A percentile compares a stretch with the other conserved stretches of the same genome.
These are phyloP conservation scores for Tragulus kanchil DNA, from an alignment of 2,113 vertebrate genomes.

Conservation along the genomic window DNA sequence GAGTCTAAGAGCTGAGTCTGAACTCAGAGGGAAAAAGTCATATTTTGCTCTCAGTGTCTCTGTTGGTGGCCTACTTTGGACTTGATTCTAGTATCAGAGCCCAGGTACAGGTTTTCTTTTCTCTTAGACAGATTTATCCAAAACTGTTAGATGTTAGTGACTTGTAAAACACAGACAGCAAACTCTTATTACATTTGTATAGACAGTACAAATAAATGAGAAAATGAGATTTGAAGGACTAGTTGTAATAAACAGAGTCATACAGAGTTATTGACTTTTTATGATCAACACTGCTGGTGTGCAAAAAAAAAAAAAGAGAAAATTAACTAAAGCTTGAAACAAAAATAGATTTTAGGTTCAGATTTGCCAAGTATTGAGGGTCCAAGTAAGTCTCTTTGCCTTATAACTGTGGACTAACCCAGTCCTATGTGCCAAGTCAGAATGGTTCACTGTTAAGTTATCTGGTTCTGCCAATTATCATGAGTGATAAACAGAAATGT, in stretches of 20 bases:
- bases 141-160: slow-evolving; percentile 17
- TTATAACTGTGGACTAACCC: background rate
- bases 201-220: background rate
- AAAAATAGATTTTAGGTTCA: background rate
- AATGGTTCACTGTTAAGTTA: background rate
- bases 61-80: background rate
- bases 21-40: slow-evolving; percentile 25
- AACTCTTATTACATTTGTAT: background rate
- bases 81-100: background rate
- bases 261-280: background rate
- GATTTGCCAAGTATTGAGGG: background rate
- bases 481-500: background rate
- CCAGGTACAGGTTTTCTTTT: background rate
- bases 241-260: background rate
- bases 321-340: background rate
- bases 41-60: background rate
- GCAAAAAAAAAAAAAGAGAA: background rate
- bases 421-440: background rate
- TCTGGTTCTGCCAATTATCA: background rate
- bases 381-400: background rate
- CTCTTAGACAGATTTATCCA: background rate
- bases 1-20: slow-evolving; percentile 49
- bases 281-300: background rate
- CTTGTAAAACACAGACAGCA: background rate
- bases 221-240: slow-evolving; percentile 13